Evolutionary conservation across 2,888 invertebrate species (phyloP).

Genomic region (Caprella mutica): DNA sequence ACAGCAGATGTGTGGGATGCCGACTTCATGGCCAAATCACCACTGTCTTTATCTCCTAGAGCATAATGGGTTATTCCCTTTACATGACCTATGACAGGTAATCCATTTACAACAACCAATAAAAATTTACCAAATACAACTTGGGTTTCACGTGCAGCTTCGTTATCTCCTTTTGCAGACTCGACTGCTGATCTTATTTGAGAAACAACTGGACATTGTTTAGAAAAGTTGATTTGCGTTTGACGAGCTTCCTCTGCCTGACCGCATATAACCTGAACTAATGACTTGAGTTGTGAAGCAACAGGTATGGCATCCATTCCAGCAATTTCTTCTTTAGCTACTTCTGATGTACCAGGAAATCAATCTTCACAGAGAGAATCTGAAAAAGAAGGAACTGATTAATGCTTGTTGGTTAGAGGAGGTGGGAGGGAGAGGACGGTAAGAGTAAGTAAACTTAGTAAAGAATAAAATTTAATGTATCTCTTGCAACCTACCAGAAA

Average conservation of each 20-base stretch:
- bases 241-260: not conserved
- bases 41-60: not conserved
- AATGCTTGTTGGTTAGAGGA: too few relatives aligned
- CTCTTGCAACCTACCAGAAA: too few relatives aligned
- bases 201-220: slow-evolving; percentile 8
- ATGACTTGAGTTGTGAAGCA: slow-evolving; percentile 4
- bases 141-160: not conserved
- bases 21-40: not conserved
- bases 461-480: too few relatives aligned
- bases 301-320: slow-evolving; percentile 4
- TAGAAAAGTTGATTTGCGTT: slow-evolving; percentile 3
- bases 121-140: not conserved
- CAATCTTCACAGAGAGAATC: too few relatives aligned
- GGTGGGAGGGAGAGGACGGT: too few relatives aligned
- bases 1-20: not conserved
- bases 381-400: too few relatives aligned
- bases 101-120: not conserved
- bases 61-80: slow-evolving; percentile 2
- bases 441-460: too few relatives aligned
- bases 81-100: slow-evolving; percentile 1
- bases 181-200: not conserved
- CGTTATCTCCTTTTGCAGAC: not conserved
- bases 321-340: too few relatives aligned
- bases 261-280: not conserved
- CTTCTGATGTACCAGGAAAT: too few relatives aligned